These are phyloP conservation scores for Chionoecetes opilio DNA, from an alignment of 1,140 invertebrate species.

Conservation along the genomic window DNA sequence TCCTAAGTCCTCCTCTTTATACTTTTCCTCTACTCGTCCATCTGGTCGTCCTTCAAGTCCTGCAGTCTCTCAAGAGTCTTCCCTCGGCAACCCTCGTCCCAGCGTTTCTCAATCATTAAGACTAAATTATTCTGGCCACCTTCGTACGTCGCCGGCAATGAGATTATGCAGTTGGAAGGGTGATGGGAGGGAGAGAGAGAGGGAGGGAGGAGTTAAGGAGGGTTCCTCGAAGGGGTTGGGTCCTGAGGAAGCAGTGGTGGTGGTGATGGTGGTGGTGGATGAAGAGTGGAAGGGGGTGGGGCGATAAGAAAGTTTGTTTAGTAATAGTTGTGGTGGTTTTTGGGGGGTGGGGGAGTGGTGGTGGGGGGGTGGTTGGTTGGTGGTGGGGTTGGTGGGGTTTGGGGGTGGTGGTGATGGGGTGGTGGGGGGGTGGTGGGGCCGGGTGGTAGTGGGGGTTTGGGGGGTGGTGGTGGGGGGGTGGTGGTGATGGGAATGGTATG, in stretches of 20 bases:
- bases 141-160: constrained; percentile 58
- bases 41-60: neutral
- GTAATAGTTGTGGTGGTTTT: too few relatives aligned
- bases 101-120: constrained; percentile 42
- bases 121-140: constrained; percentile 58
- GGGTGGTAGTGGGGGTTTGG: neutral
- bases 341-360: neutral
- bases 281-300: too few relatives aligned
- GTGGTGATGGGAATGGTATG: neutral
- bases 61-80: neutral
- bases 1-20: neutral
- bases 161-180: constrained; percentile 60
- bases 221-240: neutral
- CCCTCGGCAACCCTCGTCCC: neutral
- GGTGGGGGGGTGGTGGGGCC: too few relatives aligned
- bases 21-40: neutral
- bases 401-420: neutral
- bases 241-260: constrained; percentile 5
- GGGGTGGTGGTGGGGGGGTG: neutral
- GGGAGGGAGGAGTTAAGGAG: neutral
- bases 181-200: neutral
- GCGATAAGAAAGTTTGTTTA: too few relatives aligned
- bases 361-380: neutral
- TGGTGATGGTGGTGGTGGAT: neutral
- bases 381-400: neutral